phyloP scores from a whole-genome alignment of 1,140 invertebrate genomes.

The Leptinotarsa texana region DNA sequence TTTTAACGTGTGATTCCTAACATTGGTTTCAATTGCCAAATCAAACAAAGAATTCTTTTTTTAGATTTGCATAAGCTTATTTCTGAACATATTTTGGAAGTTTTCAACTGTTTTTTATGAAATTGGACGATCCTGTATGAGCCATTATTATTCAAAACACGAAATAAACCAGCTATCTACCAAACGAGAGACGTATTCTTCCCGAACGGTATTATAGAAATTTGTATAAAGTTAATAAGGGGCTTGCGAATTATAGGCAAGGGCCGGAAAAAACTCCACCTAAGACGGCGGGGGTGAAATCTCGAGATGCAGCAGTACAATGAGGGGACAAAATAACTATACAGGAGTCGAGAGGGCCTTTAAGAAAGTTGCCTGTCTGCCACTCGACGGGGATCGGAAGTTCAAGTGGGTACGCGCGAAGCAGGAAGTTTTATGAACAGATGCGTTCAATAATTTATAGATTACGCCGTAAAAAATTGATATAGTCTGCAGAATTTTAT shows the following conservation, averaged over 20 bases:
- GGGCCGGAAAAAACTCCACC: slow-evolving; percentile 5
- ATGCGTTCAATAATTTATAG: slow-evolving; percentile 25
- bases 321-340: slow-evolving; percentile 14
- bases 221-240: slow-evolving; percentile 25
- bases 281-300: slow-evolving; percentile 9
- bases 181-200: background rate
- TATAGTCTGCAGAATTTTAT: slow-evolving; percentile 18
- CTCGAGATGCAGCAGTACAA: slow-evolving; percentile 10
- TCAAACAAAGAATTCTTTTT: no score
- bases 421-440: slow-evolving; percentile 22
- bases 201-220: slow-evolving; percentile 20
- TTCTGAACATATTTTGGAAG: no score
- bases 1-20: no score
- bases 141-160: slow-evolving; percentile 22
- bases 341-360: slow-evolving; percentile 14
- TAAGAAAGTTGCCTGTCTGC: slow-evolving; percentile 4
- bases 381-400: slow-evolving; percentile 14
- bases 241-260: slow-evolving; percentile 14
- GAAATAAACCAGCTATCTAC: slow-evolving; percentile 10
- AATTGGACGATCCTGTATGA: background rate
- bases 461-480: slow-evolving; percentile 17
- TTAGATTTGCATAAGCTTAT: no score
- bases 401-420: slow-evolving; percentile 11
- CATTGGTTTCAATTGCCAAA: no score
- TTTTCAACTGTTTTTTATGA: no score